A percentile compares a stretch with the other conserved stretches of the same genome.
Conservation (phyloP, 2,888 invertebrate genomes). For the Temnothorax rugatulus region DNA sequence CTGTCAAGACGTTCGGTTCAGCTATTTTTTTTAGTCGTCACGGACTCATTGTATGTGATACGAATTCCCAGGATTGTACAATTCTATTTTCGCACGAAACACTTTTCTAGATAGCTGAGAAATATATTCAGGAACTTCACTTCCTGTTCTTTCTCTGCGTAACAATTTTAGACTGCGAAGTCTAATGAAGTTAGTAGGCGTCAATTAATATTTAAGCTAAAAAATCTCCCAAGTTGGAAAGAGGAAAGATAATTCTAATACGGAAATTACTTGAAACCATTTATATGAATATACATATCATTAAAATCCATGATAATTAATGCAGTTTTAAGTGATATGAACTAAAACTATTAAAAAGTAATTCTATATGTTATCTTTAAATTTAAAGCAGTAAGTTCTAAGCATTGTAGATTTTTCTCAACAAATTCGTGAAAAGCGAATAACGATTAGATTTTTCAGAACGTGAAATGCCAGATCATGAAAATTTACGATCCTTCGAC, state of each 20-base stretch:
- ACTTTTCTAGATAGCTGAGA: slow-evolving; percentile 40
- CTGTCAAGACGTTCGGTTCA: slow-evolving; percentile 25
- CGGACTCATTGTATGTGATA: slow-evolving; percentile 32
- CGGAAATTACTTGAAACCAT: background rate
- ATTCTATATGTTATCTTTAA: background rate
- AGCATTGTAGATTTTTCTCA: background rate
- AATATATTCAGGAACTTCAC: slow-evolving; percentile 32
- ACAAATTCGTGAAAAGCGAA: background rate
- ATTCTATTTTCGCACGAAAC: slow-evolving; percentile 46
- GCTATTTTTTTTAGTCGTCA: slow-evolving; percentile 1
- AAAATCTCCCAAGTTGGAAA: background rate
- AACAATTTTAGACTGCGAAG: slow-evolving; percentile 20
- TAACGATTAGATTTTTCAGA: background rate
- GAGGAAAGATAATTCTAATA: background rate
- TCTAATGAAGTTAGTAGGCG: background rate
- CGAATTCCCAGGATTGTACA: slow-evolving; percentile 44
- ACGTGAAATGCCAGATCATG: background rate
- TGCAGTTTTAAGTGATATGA: background rate
- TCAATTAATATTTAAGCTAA: slow-evolving; percentile 17
- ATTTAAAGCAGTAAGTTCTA: background rate
- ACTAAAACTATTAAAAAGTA: background rate
- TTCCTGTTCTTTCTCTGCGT: slow-evolving; percentile 12
- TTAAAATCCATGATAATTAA: background rate
- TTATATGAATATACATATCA: background rate
- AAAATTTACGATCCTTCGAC: slow-evolving; percentile 10